phyloP scores from a whole-genome alignment of 2,797 vertebrate genomes.

The Cossypha caffra region DNA sequence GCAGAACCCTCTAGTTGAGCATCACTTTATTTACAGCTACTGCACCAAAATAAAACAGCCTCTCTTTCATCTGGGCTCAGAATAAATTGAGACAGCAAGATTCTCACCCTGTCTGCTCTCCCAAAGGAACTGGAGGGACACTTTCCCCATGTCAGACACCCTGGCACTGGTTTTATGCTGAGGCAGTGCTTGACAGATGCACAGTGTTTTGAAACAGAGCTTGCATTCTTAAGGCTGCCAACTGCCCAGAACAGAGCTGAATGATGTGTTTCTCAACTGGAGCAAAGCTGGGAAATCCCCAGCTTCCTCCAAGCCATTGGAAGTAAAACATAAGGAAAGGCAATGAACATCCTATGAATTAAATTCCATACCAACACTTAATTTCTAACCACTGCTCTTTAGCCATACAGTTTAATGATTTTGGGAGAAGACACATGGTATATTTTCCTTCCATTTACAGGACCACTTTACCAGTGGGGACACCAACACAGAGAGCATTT shows the following conservation, averaged over 20 bases:
- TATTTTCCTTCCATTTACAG: neutral
- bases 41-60: neutral
- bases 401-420: neutral
- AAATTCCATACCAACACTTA: neutral
- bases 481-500: neutral
- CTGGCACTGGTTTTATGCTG: conserved; percentile 37
- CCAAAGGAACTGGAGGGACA: neutral
- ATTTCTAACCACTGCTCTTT: neutral
- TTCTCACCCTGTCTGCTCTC: neutral
- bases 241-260: conserved; percentile 50
- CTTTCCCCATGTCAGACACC: neutral
- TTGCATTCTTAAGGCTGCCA: conserved; percentile 41
- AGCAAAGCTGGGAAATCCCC: conserved; percentile 20
- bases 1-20: neutral
- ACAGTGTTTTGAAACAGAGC: conserved; percentile 49
- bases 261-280: conserved; percentile 40
- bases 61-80: neutral
- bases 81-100: neutral
- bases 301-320: neutral
- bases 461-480: neutral
- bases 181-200: conserved; percentile 30
- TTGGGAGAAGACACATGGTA: neutral
- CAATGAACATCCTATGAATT: neutral
- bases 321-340: neutral
- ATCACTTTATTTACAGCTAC: neutral